A percentile compares a stretch with the other conserved stretches of the same genome.
Evolutionary conservation across 2,113 vertebrate genomes (phyloP).

Genomic region (Delphinapterus leucas): DNA sequence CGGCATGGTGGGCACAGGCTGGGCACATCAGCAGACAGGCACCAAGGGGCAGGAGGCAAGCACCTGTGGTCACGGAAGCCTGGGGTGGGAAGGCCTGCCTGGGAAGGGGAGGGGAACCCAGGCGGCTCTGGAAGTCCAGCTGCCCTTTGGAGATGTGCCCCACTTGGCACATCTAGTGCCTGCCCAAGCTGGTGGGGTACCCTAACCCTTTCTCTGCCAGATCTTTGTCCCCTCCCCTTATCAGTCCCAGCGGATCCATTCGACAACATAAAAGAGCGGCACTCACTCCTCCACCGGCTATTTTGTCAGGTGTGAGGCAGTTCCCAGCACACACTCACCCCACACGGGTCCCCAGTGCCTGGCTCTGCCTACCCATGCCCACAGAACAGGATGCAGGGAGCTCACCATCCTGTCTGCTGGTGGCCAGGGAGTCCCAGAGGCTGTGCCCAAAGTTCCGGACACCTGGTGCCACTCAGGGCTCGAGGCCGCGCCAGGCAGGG

Average conservation of each 20-base stretch:
- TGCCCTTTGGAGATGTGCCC: not conserved
- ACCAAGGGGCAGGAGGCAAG: constrained; percentile 12
- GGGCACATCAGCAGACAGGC: constrained; percentile 64
- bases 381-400: not conserved
- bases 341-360: not conserved
- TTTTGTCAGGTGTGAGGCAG: constrained; percentile 61
- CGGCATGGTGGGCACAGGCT: constrained; percentile 82
- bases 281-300: constrained; percentile 2
- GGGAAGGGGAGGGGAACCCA: not conserved
- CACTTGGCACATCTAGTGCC: not conserved
- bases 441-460: constrained; percentile 37
- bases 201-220: not conserved
- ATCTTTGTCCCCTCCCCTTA: constrained; percentile 45
- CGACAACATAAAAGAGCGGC: constrained; percentile 68
- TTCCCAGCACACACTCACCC: not conserved
- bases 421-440: constrained; percentile 29
- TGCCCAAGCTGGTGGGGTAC: not conserved
- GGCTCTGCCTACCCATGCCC: constrained; percentile 43
- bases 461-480: not conserved
- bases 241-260: not conserved
- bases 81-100: constrained; percentile 46
- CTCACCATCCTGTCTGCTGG: constrained; percentile 65
- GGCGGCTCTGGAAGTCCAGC: not conserved
- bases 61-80: constrained; percentile 61
- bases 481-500: constrained; percentile 25